phyloP scores from a whole-genome alignment of 2,113 vertebrate genomes.

The Forbesichthys agassizii region DNA sequence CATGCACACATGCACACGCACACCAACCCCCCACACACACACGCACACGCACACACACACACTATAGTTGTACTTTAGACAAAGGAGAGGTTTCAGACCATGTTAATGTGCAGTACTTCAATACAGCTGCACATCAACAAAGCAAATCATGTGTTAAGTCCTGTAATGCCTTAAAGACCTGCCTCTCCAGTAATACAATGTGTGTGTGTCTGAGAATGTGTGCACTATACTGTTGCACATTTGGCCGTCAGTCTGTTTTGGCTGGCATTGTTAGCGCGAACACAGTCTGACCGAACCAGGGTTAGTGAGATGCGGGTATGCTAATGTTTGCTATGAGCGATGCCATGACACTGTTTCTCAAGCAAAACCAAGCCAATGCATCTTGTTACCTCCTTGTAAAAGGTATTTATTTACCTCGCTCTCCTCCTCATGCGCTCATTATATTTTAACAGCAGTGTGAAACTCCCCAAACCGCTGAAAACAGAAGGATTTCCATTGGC shows the following conservation, averaged over 20 bases:
- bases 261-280: background rate
- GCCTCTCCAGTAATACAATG: background rate
- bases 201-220: background rate
- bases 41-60: background rate
- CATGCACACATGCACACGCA: conserved; percentile 1
- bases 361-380: background rate
- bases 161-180: background rate
- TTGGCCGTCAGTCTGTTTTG: conserved; percentile 25
- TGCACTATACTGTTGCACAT: background rate
- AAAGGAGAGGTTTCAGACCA: too few species aligned
- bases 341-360: background rate
- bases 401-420: conserved; percentile 26
- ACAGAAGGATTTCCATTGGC: conserved; percentile 37
- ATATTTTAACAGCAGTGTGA: conserved; percentile 40
- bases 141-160: background rate
- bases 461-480: conserved; percentile 44
- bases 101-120: background rate
- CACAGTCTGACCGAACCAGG: background rate
- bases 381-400: conserved; percentile 32
- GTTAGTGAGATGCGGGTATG: background rate
- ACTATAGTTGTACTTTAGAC: background rate
- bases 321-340: background rate
- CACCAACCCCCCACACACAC: too few species aligned
- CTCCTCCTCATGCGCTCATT: conserved; percentile 37
- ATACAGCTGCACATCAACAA: background rate